These are phyloP conservation scores for Antrozous pallidus DNA, from an alignment of 2,797 vertebrate species.

Conservation along the genomic window DNA sequence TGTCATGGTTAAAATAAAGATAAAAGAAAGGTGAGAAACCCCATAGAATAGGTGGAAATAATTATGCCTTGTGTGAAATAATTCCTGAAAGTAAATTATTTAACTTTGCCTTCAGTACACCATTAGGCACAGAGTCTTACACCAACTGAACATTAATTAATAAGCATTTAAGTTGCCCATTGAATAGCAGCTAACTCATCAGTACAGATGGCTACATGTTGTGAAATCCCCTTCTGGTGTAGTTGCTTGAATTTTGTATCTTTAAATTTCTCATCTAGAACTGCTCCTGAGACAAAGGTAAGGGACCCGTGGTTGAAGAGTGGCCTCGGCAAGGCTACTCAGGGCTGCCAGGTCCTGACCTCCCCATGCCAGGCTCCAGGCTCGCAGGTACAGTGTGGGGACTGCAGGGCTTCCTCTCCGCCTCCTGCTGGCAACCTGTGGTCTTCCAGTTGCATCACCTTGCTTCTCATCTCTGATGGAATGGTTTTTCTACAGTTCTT, in stretches of 20 bases:
- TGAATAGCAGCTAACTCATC: neutral
- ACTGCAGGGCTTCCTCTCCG: neutral
- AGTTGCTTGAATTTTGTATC: neutral
- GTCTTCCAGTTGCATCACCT: neutral
- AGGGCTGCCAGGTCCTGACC: neutral
- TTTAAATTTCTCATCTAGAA: neutral
- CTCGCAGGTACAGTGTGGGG: neutral
- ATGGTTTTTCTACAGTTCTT: neutral
- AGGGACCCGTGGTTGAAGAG: neutral
- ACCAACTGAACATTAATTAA: neutral
- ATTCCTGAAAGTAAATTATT: neutral
- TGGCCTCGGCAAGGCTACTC: neutral
- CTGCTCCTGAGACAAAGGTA: neutral
- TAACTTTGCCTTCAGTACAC: neutral
- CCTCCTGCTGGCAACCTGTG: neutral
- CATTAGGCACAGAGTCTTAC: neutral
- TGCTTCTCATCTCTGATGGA: neutral
- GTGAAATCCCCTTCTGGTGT: neutral
- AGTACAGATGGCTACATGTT: neutral
- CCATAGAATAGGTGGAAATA: neutral
- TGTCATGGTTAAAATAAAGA: constrained; percentile 16
- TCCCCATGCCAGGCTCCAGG: neutral
- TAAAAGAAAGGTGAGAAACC: neutral
- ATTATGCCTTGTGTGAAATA: neutral
- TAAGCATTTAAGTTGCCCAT: neutral